Conservation (phyloP, 2,797 vertebrate genomes). For the Pipistrellus pipistrellus region DNA sequence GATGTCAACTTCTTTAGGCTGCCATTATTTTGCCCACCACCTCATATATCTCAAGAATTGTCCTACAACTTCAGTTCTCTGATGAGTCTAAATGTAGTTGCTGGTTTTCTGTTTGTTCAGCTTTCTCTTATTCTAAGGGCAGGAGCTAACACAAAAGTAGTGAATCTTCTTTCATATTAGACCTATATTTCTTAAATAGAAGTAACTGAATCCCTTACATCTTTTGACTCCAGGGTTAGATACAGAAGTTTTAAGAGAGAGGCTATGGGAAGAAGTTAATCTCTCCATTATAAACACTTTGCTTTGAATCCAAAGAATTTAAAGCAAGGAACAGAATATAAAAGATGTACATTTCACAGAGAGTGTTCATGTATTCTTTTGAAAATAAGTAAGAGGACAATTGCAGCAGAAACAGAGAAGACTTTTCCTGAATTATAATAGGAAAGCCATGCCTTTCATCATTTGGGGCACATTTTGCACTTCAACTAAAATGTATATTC, state of each 20-base stretch:
- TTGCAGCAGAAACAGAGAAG: background rate
- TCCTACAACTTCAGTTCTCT: background rate
- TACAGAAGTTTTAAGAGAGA: background rate
- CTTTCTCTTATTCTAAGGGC: background rate
- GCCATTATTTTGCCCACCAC: background rate
- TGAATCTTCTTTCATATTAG: background rate
- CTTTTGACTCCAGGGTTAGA: background rate
- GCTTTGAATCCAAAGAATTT: constrained; percentile 46
- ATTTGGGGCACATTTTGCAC: background rate
- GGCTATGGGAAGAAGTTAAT: background rate
- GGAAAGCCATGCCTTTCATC: background rate
- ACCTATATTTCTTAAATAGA: background rate
- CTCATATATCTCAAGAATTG: background rate
- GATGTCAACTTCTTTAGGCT: background rate
- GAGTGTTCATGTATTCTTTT: background rate
- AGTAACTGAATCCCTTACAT: background rate
- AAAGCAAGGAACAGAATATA: background rate
- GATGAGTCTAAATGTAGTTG: background rate
- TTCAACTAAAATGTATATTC: constrained; percentile 15
- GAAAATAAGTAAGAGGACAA: background rate
- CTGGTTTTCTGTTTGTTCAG: background rate
- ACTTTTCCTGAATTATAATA: background rate
- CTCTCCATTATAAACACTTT: background rate
- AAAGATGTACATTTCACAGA: background rate
- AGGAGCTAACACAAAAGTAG: background rate